phyloP scores from a whole-genome alignment of 2,113 vertebrate genomes.

The Nesogale talazaci region DNA sequence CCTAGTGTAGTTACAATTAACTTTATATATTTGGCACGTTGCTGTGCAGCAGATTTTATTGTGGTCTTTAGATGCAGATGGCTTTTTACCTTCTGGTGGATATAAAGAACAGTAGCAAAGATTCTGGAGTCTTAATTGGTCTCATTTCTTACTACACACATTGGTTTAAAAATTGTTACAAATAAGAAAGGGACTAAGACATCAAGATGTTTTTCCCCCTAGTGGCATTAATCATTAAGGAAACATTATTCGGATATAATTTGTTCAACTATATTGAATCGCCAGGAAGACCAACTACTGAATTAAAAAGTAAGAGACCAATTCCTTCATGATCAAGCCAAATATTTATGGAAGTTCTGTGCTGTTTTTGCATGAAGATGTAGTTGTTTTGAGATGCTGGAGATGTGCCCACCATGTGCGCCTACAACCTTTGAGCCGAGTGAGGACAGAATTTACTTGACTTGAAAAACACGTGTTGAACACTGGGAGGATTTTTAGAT shows the following conservation, averaged over 20 bases:
- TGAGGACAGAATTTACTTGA: not conserved
- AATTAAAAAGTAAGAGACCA: conserved; percentile 26
- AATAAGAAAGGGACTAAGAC: not conserved
- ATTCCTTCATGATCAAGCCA: not conserved
- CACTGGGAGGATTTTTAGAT: too few relatives aligned
- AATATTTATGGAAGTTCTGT: not conserved
- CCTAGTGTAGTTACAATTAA: not conserved
- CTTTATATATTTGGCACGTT: not conserved
- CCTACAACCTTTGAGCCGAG: not conserved
- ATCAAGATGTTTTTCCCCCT: not conserved
- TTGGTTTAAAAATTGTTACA: conserved; percentile 14
- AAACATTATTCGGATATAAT: conserved; percentile 20
- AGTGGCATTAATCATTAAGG: not conserved
- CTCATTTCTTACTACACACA: not conserved
- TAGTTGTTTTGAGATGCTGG: not conserved
- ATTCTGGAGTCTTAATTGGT: conserved; percentile 34
- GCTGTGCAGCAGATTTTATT: not conserved
- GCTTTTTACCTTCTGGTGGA: conserved; percentile 13
- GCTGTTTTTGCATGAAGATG: not conserved
- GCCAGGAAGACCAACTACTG: conserved; percentile 17
- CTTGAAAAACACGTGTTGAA: not conserved
- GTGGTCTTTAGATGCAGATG: conserved; percentile 7
- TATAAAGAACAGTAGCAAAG: not conserved
- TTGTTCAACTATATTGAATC: conserved; percentile 44
- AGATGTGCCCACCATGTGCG: not conserved